Base-by-base conservation (phyloP, 2,113 vertebrate species). In the Lophius piscatorius region DNA sequence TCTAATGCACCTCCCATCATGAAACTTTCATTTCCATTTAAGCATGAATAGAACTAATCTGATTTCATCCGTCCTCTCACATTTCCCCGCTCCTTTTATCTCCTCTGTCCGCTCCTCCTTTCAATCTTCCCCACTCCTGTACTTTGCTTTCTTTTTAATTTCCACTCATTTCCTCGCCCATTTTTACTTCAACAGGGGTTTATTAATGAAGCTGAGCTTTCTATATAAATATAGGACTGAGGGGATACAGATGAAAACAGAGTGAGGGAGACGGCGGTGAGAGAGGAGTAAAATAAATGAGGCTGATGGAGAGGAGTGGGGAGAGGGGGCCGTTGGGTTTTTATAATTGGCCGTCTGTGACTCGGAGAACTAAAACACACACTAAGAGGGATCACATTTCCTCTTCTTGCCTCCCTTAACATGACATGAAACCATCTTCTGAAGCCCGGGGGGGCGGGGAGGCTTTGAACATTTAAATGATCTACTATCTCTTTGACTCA, bases 311-410 rank as follows among this genome's bases (percentile, higher is more conserved):
- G 44, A 77, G 69, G 54, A 23, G 38, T 55, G 39, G 60, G 39
- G 38, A 52, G 76, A 77, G 80, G 71, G 67, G 74, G 80, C 83
- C 71, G 68, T 62, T 76, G 83, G 80, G 54, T 81, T 81, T 83
- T 78, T 74, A 78, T 85, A 85, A 85, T 85, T 85, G 83, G 80
- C 80, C 78, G 70, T 56, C 70, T 82, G 49, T 77, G 83, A 78
- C 70, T 82, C 70, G 64, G 48, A 77, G 40, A 66, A 61, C 54
- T 40, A 52, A 55, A 26, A 46, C 56, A 36, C 47, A 36, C 51
- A 52, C 41, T 35, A 54, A 44, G 14, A 80, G 6, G 58, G 76
- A 83, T 80, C 76, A 74, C 76, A 71, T 77, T 75, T 75, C 70
- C 59, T 66, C 47, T 41, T 55, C 74, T 75, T 35, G 48, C 65